Base-by-base conservation (phyloP, 1,140 invertebrate species). In the Mylabris phalerata region DNA sequence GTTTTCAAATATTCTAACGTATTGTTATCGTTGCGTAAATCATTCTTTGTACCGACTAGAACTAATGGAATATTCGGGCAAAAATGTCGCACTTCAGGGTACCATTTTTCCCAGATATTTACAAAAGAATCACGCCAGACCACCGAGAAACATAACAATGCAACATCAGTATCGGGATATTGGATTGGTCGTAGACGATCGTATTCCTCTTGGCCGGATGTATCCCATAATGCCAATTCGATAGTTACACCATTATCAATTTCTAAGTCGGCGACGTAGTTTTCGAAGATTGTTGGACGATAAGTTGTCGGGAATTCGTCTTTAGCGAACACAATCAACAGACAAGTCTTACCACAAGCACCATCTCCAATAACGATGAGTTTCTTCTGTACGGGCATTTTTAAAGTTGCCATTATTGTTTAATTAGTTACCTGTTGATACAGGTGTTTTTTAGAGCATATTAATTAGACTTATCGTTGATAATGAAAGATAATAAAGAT, bases 261-360 rank as follows among this genome's bases (percentile, higher is more conserved):
- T 83, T 97, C 93, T 73, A 98, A 97, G 77, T 98, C 93, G 66
- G 94, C 93, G 68, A 97, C 93, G 86, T 98, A 98, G 75, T 96
- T 98, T 78, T 98, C 96, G 79, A 98, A 98, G 62, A 98, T 95
- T 70, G 95, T 98, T 66, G 95, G 95, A 71, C 98, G 93, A 78
- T 98, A 98, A 57, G 96, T 93, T 86, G 98, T 95, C 66, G 95
- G 95, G 78, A 98, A 98, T 77, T 98, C 93, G 81, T 98, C 94
- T 82, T 98, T 97, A 77, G 92, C 95, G 81, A 98, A 98, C 67
- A 96, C 94, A 77, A 97, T 97, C 68, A 98, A 83, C 67, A 98
- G 84, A 77, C 94, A 98, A 69, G 95, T 98, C 86, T 98, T 98
- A 80, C 95, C 95, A 80, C 95, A 98, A 69, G 95, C 95, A 82